Evolutionary conservation across 1,140 invertebrate species (phyloP).

Genomic region (Colletes latitarsis): DNA sequence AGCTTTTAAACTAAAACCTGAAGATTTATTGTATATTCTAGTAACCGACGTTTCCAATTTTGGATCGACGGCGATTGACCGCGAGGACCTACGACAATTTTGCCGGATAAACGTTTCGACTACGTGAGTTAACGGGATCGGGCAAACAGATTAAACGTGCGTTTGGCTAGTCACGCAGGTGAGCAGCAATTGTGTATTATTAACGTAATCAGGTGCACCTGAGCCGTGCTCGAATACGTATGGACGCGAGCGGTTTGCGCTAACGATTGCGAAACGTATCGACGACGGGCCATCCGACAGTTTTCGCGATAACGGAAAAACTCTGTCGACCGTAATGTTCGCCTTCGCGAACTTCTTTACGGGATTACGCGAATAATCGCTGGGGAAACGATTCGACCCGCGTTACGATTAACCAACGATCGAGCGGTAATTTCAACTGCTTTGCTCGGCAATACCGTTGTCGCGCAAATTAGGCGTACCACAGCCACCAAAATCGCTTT

Average conservation of each 20-base stretch:
- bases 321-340: neutral
- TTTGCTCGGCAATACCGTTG: too few species aligned
- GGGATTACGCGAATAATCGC: too few species aligned
- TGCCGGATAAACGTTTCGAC: slow-evolving; percentile 11
- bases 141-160: slow-evolving; percentile 59
- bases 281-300: slow-evolving; percentile 2
- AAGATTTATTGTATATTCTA: too few species aligned
- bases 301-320: slow-evolving; percentile 2
- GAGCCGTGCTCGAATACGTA: slow-evolving; percentile 50
- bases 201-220: slow-evolving; percentile 62
- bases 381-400: too few species aligned
- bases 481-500: too few species aligned
- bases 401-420: too few species aligned
- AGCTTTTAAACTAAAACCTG: too few species aligned
- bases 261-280: slow-evolving; percentile 44
- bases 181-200: slow-evolving; percentile 61
- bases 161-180: slow-evolving; percentile 55
- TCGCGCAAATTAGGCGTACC: too few species aligned
- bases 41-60: too few species aligned
- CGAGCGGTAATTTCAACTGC: too few species aligned
- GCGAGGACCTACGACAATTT: neutral
- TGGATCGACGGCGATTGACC: too few species aligned
- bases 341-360: neutral
- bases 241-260: slow-evolving; percentile 41
- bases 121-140: slow-evolving; percentile 21